Percentiles rank a stretch among this genome's conserved stretches.
Evolutionary conservation across 1,140 invertebrate species (phyloP).

Genomic region (Diploscapter pachys): DNA sequence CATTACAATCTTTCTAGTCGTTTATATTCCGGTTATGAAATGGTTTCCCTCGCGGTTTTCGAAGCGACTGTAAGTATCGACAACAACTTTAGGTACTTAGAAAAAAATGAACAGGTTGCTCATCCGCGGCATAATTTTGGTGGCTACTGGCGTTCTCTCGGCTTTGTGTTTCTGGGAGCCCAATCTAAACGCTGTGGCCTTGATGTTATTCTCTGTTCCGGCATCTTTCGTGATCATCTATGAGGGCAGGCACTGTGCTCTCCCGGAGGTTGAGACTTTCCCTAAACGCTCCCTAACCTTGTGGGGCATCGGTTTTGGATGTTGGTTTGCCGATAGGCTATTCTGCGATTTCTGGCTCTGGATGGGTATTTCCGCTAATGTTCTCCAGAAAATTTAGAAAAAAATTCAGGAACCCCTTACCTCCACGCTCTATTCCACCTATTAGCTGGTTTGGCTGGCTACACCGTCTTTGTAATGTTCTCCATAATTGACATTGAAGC

Average conservation of each 20-base stretch:
- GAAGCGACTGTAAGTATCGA: conserved; percentile 41
- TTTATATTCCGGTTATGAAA: conserved; percentile 52
- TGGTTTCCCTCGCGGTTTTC: conserved; percentile 41
- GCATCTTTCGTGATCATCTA: conserved; percentile 46
- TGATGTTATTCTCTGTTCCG: conserved; percentile 53
- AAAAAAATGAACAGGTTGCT: conserved; percentile 26
- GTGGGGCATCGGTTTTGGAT: conserved; percentile 47
- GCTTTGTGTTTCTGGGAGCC: conserved; percentile 56
- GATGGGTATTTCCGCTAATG: conserved; percentile 28
- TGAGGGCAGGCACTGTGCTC: conserved; percentile 46
- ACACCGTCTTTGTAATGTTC: conserved; percentile 58
- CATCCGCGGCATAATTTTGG: conserved; percentile 45
- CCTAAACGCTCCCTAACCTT: conserved; percentile 46
- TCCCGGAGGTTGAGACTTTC: conserved; percentile 44
- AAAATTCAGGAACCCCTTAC: conserved; percentile 42
- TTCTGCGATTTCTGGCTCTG: conserved; percentile 56
- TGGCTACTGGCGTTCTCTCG: conserved; percentile 41
- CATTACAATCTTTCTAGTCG: conserved; percentile 51
- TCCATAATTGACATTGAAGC: conserved; percentile 52
- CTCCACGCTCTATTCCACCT: conserved; percentile 56
- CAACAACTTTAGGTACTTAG: background rate
- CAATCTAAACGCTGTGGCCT: conserved; percentile 52
- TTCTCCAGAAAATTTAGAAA: no score
- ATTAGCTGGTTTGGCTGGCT: conserved; percentile 44
- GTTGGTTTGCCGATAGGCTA: conserved; percentile 52